These are phyloP conservation scores for Gambusia yucatana DNA, from an alignment of 2,797 vertebrate genomes.

Conservation along the genomic window DNA sequence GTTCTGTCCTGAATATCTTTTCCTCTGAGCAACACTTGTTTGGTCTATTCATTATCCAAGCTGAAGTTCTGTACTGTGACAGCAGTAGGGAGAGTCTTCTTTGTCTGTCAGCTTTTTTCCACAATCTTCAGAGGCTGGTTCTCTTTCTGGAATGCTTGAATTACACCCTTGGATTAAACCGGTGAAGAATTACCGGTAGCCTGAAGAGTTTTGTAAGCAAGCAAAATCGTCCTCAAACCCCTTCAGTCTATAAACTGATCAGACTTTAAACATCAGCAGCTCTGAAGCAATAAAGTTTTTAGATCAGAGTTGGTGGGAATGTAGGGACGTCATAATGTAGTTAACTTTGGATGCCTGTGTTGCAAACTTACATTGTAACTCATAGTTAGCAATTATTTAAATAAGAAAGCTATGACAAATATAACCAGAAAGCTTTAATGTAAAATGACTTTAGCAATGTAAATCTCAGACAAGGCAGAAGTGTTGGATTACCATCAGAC, in stretches of 20 bases:
- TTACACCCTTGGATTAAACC: slow-evolving; percentile 75
- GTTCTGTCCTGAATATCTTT: too few species aligned
- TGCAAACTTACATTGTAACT: background rate
- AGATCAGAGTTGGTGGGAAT: slow-evolving; percentile 11
- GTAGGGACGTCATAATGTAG: background rate
- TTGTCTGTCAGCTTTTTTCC: slow-evolving; percentile 43
- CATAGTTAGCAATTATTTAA: background rate
- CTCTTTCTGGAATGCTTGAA: slow-evolving; percentile 64
- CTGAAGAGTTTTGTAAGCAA: slow-evolving; percentile 59
- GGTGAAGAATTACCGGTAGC: slow-evolving; percentile 63
- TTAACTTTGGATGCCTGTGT: background rate
- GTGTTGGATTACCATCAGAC: background rate
- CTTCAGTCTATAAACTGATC: slow-evolving; percentile 69
- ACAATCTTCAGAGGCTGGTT: slow-evolving; percentile 66
- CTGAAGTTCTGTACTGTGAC: background rate
- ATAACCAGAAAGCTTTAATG: background rate
- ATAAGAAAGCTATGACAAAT: background rate
- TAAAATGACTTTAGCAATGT: background rate
- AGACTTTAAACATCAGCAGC: slow-evolving; percentile 66
- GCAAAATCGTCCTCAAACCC: slow-evolving; percentile 37
- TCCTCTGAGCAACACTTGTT: background rate
- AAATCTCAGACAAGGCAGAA: background rate
- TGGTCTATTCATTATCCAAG: background rate
- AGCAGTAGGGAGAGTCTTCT: slow-evolving; percentile 51
- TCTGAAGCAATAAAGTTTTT: slow-evolving; percentile 53